phyloP scores from a whole-genome alignment of 2,888 invertebrate genomes.

The Altica lythri region DNA sequence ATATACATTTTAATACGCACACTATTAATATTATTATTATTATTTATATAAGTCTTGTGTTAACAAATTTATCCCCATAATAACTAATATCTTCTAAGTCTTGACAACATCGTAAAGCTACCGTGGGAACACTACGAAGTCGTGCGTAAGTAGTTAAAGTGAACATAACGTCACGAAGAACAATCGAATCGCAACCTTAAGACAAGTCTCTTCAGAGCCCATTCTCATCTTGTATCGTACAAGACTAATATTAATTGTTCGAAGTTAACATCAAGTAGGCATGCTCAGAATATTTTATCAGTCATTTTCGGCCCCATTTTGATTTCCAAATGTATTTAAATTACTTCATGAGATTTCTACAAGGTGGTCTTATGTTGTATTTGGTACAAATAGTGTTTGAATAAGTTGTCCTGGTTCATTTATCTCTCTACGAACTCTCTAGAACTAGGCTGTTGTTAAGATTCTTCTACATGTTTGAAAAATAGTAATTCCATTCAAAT shows the following conservation, averaged over 20 bases:
- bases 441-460: too few species aligned
- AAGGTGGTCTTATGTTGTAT: too few species aligned
- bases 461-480: too few species aligned
- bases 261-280: constrained; percentile 15
- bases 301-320: constrained; percentile 26
- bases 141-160: constrained; percentile 52
- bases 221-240: constrained; percentile 10
- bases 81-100: too few species aligned
- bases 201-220: constrained; percentile 16
- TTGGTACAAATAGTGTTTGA: too few species aligned
- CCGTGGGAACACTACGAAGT: constrained; percentile 51
- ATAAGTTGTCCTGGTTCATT: too few species aligned
- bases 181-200: constrained; percentile 34
- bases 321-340: constrained; percentile 26
- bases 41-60: too few species aligned
- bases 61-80: not conserved
- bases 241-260: constrained; percentile 35
- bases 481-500: too few species aligned
- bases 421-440: too few species aligned
- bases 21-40: too few species aligned
- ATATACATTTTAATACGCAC: too few species aligned
- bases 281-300: constrained; percentile 32
- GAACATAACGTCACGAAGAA: constrained; percentile 46
- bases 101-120: constrained; percentile 37
- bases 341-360: constrained; percentile 4